Evolutionary conservation across 2,113 vertebrate species (phyloP), one percentile per base, ranked within the genome.

Genomic region (Solenodon paradoxus): DNA sequence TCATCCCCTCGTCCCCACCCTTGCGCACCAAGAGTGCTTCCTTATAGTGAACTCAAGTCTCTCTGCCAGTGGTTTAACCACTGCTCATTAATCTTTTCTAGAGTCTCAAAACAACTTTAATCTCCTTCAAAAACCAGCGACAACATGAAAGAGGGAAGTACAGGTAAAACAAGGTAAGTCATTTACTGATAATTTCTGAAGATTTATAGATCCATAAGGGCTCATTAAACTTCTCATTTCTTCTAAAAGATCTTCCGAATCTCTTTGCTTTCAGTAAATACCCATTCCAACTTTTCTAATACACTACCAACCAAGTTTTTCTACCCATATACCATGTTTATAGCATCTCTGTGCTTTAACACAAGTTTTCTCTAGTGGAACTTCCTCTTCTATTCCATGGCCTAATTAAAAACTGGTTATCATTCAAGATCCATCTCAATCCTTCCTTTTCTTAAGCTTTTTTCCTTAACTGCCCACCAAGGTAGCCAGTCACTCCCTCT

Each of bases 201-300:
- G 28, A 26, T 85, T 9, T 42, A 30, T 83, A 55, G 15, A 40
- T 55, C 72, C 16, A 71, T 1, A 83, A 78, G 20, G 69, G 30
- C 35, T 71, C 85, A 55, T 63, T 88, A n/a, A 82, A 87, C 59
- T 35, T 75, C 22, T 92, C 66, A 63, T 84, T 95, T 77, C 66
- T 71, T 87, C 81, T 87, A 79, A 3, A 68, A 75, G 12, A 4
- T 13, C 40, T 57, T 94, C 35, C 74, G 86, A 80, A 72, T 85
- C 42, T 45, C 42, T 7, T 0, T 68, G 22, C 9, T 64, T 74
- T 64, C 28, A 66, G 8, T 35, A 51, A 59, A 26, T 15, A 38
- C n/a, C n/a, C 53, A 28, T n/a, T 72, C 32, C 72, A 28, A 75
- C 42, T 51, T 57, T 87, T 88, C 11, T 11, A 59, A 7, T 22